Evolutionary conservation across 2,797 vertebrate species (phyloP).

Genomic region (Rhodeus uyekii): DNA sequence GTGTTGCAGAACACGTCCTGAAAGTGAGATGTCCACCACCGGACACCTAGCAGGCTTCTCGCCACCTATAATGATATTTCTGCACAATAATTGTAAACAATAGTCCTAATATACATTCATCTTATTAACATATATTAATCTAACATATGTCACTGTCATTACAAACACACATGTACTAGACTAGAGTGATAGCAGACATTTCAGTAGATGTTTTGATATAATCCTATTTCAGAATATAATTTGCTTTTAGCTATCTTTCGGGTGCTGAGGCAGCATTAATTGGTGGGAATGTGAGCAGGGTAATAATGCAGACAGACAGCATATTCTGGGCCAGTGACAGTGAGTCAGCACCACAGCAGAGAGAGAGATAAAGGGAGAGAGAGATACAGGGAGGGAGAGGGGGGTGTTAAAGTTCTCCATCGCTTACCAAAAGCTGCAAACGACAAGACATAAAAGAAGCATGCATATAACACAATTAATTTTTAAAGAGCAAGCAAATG

Average conservation of each 20-base stretch:
- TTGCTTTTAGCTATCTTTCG: conserved; percentile 37
- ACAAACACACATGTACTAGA: background rate
- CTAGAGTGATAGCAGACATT: no score
- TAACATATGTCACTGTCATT: background rate
- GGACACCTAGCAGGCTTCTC: background rate
- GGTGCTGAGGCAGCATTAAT: conserved; percentile 73
- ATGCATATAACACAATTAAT: conserved; percentile 25
- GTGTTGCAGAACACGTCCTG: background rate
- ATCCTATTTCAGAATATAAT: conserved; percentile 20
- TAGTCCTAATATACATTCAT: no score
- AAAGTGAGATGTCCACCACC: background rate
- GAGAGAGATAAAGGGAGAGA: background rate
- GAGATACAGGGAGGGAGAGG: conserved; percentile 5
- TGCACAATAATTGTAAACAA: background rate
- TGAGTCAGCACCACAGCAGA: conserved; percentile 77
- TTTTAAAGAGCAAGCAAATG: conserved; percentile 46
- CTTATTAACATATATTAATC: background rate
- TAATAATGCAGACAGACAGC: conserved; percentile 76
- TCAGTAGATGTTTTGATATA: no score
- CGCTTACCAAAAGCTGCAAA: conserved; percentile 41
- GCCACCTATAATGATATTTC: background rate
- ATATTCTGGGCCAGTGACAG: conserved; percentile 75
- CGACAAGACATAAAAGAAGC: conserved; percentile 25
- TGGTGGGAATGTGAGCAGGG: conserved; percentile 71
- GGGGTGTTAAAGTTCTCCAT: conserved; percentile 36